Conservation (phyloP, 2,888 invertebrate genomes). For the Leuctra nigra region DNA sequence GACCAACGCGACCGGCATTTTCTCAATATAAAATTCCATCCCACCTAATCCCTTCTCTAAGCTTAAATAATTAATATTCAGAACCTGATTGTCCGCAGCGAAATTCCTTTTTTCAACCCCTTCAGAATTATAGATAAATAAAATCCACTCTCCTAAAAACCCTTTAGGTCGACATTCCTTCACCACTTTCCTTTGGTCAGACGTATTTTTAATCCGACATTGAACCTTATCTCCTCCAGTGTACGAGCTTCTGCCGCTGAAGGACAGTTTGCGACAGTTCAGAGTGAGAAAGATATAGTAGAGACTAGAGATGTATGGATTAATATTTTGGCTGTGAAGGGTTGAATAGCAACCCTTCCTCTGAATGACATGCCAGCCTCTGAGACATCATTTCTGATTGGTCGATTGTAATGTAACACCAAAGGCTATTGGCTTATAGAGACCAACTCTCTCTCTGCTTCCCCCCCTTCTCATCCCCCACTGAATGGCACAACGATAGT, state of each 20-base stretch:
- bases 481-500: slow-evolving; percentile 2
- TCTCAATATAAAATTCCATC: neutral
- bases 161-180: slow-evolving; percentile 1
- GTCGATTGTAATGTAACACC: slow-evolving; percentile 26
- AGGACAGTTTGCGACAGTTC: neutral
- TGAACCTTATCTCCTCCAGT: slow-evolving; percentile 8
- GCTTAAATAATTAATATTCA: slow-evolving; percentile 12
- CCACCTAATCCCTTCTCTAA: neutral
- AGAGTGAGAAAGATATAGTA: slow-evolving; percentile 21
- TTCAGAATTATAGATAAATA: neutral
- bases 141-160: neutral
- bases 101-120: neutral
- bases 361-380: slow-evolving; percentile 17
- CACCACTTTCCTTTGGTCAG: neutral
- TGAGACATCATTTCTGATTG: slow-evolving; percentile 25
- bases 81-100: neutral
- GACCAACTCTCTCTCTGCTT: neutral
- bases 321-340: slow-evolving; percentile 30
- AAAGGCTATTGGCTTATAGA: slow-evolving; percentile 27
- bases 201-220: neutral
- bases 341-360: slow-evolving; percentile 26
- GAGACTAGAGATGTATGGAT: slow-evolving; percentile 27
- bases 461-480: neutral
- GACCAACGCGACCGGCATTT: too few species aligned
- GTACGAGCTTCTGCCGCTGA: slow-evolving; percentile 1